Evolutionary conservation across 2,888 invertebrate species (phyloP).

Genomic region (Litoditis marina): DNA sequence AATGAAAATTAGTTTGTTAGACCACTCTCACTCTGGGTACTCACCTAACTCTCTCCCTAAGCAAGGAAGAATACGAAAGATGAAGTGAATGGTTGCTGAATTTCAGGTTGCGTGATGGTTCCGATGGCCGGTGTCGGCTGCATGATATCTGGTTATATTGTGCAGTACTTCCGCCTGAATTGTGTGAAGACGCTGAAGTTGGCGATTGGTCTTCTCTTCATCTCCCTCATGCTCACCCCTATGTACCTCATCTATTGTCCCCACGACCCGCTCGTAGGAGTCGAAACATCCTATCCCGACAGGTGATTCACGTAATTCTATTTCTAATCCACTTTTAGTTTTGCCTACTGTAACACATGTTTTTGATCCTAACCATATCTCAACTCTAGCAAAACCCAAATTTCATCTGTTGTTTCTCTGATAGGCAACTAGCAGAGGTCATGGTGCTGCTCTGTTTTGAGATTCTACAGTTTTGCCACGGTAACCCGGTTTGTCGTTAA

Average conservation of each 20-base stretch:
- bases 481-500: too few relatives aligned
- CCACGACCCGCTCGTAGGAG: constrained; percentile 57
- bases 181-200: constrained; percentile 76
- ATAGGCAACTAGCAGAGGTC: too few relatives aligned
- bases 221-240: constrained; percentile 56
- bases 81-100: too few relatives aligned
- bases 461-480: too few relatives aligned
- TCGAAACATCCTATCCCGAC: constrained; percentile 57
- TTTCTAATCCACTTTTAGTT: background rate
- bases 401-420: too few relatives aligned
- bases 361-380: background rate
- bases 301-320: too few relatives aligned
- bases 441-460: too few relatives aligned
- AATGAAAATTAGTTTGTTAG: too few relatives aligned
- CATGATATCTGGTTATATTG: constrained; percentile 78
- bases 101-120: constrained; percentile 75
- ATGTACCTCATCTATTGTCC: constrained; percentile 62
- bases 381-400: too few relatives aligned
- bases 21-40: too few relatives aligned
- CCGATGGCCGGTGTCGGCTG: constrained; percentile 84
- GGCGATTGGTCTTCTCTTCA: constrained; percentile 66
- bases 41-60: too few relatives aligned
- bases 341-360: background rate
- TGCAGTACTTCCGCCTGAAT: constrained; percentile 74
- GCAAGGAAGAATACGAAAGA: too few relatives aligned